Conservation (phyloP, 2,113 vertebrate genomes). For the Trichechus manatus region DNA sequence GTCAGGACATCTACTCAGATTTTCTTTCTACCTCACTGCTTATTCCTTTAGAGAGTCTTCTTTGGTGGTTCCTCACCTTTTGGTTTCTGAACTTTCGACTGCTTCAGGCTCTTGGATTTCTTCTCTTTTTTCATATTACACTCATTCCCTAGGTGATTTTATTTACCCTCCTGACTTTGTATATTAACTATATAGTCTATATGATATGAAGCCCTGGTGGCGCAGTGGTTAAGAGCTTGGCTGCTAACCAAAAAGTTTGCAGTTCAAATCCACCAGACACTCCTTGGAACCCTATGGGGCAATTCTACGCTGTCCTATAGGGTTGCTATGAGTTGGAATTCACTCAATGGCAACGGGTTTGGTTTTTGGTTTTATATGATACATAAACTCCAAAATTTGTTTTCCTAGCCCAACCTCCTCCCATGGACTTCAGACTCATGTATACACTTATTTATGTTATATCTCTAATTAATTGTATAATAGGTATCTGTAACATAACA, state of each 20-base stretch:
- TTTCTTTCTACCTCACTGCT: not conserved
- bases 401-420: not conserved
- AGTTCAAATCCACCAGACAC: too few relatives aligned
- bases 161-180: not conserved
- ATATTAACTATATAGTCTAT: not conserved
- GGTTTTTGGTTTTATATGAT: too few relatives aligned
- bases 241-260: too few relatives aligned
- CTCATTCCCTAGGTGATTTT: not conserved
- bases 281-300: too few relatives aligned
- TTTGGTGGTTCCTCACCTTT: not conserved
- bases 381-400: not conserved
- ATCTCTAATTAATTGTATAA: not conserved
- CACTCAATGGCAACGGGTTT: too few relatives aligned
- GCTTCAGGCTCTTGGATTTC: not conserved
- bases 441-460: not conserved
- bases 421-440: not conserved
- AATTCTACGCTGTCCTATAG: too few relatives aligned
- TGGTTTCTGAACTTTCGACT: not conserved
- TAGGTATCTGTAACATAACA: not conserved
- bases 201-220: too few relatives aligned
- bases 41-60: not conserved
- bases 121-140: not conserved
- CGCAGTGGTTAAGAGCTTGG: too few relatives aligned
- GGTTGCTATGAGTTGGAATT: too few relatives aligned
- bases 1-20: not conserved